Evolutionary conservation across 2,797 vertebrate species (phyloP).

Genomic region (Coendou prehensilis): DNA sequence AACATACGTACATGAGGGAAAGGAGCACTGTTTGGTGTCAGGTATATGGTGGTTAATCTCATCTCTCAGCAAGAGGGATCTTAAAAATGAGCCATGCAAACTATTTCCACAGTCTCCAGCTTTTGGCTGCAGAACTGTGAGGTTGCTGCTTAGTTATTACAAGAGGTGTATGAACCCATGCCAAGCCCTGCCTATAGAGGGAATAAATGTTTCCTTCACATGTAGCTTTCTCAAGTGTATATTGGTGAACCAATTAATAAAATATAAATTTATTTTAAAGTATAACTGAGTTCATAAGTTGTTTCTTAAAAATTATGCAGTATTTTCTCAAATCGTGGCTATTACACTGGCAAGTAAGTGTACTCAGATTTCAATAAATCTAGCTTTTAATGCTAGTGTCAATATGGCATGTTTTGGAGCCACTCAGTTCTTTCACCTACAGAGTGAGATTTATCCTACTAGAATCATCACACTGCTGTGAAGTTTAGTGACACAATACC

Average conservation of each 20-base stretch:
- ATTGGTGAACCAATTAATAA: background rate
- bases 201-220: background rate
- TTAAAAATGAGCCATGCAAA: background rate
- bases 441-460: background rate
- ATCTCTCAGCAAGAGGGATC: background rate
- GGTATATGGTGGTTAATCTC: background rate
- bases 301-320: background rate
- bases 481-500: background rate
- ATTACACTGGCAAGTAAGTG: background rate
- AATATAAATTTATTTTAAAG: conserved; percentile 25
- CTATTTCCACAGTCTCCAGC: background rate
- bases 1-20: background rate
- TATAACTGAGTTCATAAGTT: background rate
- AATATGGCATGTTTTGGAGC: background rate
- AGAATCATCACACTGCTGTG: background rate
- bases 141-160: background rate
- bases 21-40: background rate
- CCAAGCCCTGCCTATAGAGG: background rate
- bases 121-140: background rate
- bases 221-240: background rate
- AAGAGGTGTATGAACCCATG: background rate
- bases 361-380: background rate
- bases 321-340: conserved; percentile 1
- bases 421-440: background rate
- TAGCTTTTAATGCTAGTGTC: background rate